Conservation (phyloP, 2,113 vertebrate species). For the Aramus guarauna region DNA sequence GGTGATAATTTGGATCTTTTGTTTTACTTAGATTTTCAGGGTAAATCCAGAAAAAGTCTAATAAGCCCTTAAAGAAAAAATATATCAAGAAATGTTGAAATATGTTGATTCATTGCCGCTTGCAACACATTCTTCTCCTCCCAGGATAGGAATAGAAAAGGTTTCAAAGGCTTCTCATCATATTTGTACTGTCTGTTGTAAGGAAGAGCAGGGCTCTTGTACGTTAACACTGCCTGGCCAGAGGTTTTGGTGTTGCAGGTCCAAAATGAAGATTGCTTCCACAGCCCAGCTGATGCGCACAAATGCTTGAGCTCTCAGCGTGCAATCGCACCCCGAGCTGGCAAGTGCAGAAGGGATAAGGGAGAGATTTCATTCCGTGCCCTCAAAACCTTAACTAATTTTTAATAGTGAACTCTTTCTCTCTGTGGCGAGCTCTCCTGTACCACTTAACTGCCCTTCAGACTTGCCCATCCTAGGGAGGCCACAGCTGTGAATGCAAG, state of each 20-base stretch:
- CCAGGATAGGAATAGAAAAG: background rate
- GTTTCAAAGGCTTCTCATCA: background rate
- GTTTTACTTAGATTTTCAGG: conserved; percentile 1
- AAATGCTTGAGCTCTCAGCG: background rate
- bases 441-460: background rate
- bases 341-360: background rate
- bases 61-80: background rate
- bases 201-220: background rate
- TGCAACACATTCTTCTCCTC: background rate
- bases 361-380: background rate
- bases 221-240: background rate
- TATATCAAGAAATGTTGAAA: background rate
- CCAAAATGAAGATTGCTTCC: background rate
- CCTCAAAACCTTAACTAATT: background rate
- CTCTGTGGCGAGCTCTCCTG: background rate
- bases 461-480: background rate
- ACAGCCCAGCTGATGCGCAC: background rate
- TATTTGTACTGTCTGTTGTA: background rate
- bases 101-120: background rate
- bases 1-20: conserved; percentile 9
- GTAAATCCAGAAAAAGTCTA: background rate
- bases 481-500: background rate
- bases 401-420: background rate
- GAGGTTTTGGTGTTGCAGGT: background rate
- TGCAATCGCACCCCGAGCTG: background rate